Conservation (phyloP, 2,797 vertebrate genomes). For the Spinus pinus region DNA sequence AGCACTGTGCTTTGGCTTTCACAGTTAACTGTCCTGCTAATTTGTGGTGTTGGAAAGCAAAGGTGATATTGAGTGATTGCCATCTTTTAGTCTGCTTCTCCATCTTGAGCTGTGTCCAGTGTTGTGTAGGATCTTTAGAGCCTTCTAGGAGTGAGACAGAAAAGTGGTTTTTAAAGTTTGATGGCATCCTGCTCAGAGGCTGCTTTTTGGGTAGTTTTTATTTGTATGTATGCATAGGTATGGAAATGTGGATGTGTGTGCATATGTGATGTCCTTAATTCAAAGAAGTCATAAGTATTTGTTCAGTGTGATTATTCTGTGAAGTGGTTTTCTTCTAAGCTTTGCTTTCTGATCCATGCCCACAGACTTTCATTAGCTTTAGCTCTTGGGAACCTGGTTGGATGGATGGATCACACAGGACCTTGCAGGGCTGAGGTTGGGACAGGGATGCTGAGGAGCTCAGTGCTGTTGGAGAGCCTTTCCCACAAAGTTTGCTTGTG, state of each 20-base stretch:
- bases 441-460: not conserved
- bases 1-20: not conserved
- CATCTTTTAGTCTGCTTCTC: not conserved
- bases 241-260: not conserved
- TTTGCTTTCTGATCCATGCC: not conserved
- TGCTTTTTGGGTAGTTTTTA: not conserved
- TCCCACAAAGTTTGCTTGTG: not conserved
- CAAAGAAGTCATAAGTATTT: not conserved
- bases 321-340: not conserved
- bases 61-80: not conserved
- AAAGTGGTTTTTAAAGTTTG: not conserved
- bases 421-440: not conserved
- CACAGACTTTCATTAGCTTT: not conserved
- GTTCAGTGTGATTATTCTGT: not conserved
- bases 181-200: not conserved
- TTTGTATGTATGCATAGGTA: not conserved
- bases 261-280: not conserved
- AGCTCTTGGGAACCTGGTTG: not conserved
- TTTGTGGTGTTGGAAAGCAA: not conserved
- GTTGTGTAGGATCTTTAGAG: not conserved
- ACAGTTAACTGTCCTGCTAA: not conserved
- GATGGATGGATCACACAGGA: not conserved
- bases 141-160: not conserved
- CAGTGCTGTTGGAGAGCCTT: not conserved
- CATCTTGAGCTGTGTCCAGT: not conserved